These are phyloP conservation scores for Microcebus ravelobensis DNA, from an alignment of 2,113 vertebrate species.

Conservation along the genomic window DNA sequence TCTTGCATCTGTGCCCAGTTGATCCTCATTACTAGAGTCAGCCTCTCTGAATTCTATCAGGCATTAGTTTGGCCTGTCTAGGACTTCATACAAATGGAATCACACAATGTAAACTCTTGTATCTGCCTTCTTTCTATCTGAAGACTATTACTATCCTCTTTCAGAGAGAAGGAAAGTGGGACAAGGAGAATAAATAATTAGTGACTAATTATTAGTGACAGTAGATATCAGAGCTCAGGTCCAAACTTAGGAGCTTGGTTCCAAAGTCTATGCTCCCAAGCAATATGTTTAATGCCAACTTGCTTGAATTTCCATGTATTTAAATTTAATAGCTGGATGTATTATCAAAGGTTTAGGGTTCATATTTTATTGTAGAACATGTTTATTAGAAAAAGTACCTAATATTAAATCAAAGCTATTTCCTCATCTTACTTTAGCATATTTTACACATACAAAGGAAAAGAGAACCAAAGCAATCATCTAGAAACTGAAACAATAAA, in stretches of 20 bases:
- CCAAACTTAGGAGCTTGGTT: not conserved
- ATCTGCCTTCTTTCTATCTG: not conserved
- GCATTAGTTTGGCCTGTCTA: not conserved
- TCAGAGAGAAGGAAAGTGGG: not conserved
- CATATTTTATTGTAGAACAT: not conserved
- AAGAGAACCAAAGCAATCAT: not conserved
- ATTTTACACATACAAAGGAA: not conserved
- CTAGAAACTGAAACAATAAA: not conserved
- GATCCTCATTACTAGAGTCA: fast-evolving
- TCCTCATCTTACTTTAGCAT: not conserved
- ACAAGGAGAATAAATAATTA: not conserved
- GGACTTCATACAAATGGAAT: not conserved
- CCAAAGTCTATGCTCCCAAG: not conserved
- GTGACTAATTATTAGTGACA: not conserved
- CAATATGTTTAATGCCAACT: not conserved
- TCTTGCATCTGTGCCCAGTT: fast-evolving
- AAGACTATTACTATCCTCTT: not conserved
- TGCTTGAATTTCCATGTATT: not conserved
- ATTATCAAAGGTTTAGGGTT: not conserved
- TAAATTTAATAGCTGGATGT: not conserved
- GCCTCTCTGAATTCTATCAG: not conserved
- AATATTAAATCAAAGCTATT: not conserved
- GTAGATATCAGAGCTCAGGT: not conserved
- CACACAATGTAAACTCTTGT: not conserved
- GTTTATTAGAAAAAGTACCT: not conserved